Conservation (phyloP, 1,140 invertebrate genomes). For the Lordiphosa clarofinis region DNA sequence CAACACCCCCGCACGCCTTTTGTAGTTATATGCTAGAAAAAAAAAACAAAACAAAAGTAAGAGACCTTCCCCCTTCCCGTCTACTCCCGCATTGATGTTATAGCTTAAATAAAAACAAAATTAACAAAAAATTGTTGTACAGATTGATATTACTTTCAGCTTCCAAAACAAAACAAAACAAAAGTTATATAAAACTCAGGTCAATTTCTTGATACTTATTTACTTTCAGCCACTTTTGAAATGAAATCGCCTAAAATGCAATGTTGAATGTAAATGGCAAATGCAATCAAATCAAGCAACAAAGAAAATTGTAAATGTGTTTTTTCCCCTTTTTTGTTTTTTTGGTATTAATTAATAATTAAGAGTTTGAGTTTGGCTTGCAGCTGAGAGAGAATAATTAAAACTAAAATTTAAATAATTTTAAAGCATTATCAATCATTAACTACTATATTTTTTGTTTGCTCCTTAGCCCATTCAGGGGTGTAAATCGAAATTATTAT, state of each 20-base stretch:
- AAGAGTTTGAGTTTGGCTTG: conserved; percentile 4
- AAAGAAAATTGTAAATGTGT: conserved; percentile 12
- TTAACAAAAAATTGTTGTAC: background rate
- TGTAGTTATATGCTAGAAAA: no score
- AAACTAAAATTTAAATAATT: conserved; percentile 2
- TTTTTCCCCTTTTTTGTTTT: background rate
- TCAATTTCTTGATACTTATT: conserved; percentile 15
- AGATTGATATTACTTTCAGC: conserved; percentile 3
- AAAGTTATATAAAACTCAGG: conserved; percentile 20
- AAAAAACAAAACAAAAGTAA: no score
- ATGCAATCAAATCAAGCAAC: conserved; percentile 33
- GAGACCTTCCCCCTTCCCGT: no score
- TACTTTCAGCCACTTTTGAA: background rate
- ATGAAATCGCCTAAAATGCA: conserved; percentile 5
- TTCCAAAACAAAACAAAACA: conserved; percentile 24
- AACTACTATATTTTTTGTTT: background rate
- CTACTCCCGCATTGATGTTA: no score
- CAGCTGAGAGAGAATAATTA: conserved; percentile 5
- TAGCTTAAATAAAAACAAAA: background rate
- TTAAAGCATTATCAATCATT: conserved; percentile 6
- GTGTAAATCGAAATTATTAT: no score
- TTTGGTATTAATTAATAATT: background rate
- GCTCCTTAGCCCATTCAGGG: no score
- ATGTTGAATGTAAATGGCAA: conserved; percentile 45
- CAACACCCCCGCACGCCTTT: conserved; percentile 9